These are phyloP conservation scores for Drosophila varians DNA, from an alignment of 1,140 invertebrate genomes.

Conservation along the genomic window DNA sequence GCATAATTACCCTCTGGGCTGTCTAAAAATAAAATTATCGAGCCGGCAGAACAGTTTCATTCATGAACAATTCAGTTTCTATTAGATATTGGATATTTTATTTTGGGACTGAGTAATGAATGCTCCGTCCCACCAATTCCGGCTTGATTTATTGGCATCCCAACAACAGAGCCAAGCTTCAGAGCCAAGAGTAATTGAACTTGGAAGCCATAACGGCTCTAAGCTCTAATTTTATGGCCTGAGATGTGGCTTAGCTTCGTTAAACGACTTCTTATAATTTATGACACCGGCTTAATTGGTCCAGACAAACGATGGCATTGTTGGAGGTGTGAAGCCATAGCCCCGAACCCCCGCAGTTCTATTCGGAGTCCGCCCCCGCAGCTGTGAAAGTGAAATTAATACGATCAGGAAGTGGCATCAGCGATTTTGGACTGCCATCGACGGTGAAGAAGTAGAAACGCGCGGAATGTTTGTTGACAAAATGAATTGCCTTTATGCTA, in stretches of 20 bases:
- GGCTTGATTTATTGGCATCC: constrained; percentile 67
- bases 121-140: constrained; percentile 45
- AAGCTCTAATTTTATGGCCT: constrained; percentile 51
- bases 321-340: constrained; percentile 60
- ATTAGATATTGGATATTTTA: neutral
- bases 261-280: constrained; percentile 64
- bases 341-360: constrained; percentile 7
- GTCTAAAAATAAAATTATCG: constrained; percentile 44
- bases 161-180: constrained; percentile 40
- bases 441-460: constrained; percentile 16
- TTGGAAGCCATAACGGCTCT: constrained; percentile 36
- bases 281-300: constrained; percentile 48
- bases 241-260: constrained; percentile 38
- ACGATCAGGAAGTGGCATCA: constrained; percentile 46
- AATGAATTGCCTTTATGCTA: constrained; percentile 51
- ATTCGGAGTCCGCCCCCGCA: constrained; percentile 25
- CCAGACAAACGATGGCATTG: constrained; percentile 54
- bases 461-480: constrained; percentile 49
- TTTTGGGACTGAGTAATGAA: constrained; percentile 32
- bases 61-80: constrained; percentile 22
- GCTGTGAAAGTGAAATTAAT: constrained; percentile 61
- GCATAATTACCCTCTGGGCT: constrained; percentile 52
- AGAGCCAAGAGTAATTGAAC: constrained; percentile 70
- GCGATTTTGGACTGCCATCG: constrained; percentile 11
- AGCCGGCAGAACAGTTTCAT: constrained; percentile 50